These are phyloP conservation scores for Zeuzera pyrina DNA, from an alignment of 2,888 invertebrate species.

Conservation along the genomic window DNA sequence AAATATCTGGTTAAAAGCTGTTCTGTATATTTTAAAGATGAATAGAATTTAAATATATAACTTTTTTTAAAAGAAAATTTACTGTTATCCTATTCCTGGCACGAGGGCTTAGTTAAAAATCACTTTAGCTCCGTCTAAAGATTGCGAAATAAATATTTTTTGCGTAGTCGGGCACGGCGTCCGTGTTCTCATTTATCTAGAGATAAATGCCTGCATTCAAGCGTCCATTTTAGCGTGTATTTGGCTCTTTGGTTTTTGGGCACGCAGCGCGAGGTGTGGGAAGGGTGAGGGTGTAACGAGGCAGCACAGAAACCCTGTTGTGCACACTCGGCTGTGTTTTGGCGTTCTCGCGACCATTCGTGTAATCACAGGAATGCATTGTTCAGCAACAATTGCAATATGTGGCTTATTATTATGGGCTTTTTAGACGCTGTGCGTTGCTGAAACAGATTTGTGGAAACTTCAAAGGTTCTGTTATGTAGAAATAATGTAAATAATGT, in stretches of 20 bases:
- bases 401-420: too few species aligned
- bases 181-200: conserved; percentile 40
- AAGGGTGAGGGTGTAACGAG: neutral
- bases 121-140: conserved; percentile 36
- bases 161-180: conserved; percentile 24
- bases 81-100: too few species aligned
- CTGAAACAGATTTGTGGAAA: too few species aligned
- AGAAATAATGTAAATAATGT: too few species aligned
- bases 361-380: conserved; percentile 64
- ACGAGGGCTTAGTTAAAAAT: conserved; percentile 32
- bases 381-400: too few species aligned
- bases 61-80: too few species aligned
- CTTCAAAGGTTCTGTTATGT: too few species aligned
- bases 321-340: conserved; percentile 25
- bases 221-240: conserved; percentile 30
- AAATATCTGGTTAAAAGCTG: too few species aligned
- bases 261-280: conserved; percentile 1
- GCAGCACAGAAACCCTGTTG: conserved; percentile 1
- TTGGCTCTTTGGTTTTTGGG: conserved; percentile 21
- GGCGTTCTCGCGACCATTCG: conserved; percentile 40
- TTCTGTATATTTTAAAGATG: too few species aligned
- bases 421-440: too few species aligned
- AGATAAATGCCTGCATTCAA: conserved; percentile 42
- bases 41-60: too few species aligned
- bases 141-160: conserved; percentile 46